Conservation (phyloP, 92 coral and sea anemone species). For the Siderastrea siderea region DNA sequence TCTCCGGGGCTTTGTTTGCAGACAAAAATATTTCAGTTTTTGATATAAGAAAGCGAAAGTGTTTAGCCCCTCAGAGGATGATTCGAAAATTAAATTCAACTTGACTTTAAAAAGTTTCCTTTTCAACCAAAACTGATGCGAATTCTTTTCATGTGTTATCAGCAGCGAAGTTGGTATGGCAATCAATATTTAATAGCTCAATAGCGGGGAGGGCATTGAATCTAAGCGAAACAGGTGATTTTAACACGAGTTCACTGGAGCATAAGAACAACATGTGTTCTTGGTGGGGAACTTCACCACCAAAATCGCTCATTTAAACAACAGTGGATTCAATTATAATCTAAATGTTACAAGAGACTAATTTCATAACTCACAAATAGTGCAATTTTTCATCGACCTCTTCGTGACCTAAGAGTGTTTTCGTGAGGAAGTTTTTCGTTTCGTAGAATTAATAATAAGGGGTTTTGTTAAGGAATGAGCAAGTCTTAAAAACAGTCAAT, state of each 20-base stretch:
- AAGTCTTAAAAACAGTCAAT: constrained; percentile 22
- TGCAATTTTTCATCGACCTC: neutral
- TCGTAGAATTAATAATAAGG: neutral
- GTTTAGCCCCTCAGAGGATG: neutral
- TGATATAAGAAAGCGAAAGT: constrained; percentile 26
- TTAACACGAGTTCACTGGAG: constrained; percentile 60
- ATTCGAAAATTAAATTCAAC: neutral
- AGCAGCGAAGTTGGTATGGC: constrained; percentile 72
- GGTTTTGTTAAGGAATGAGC: constrained; percentile 23
- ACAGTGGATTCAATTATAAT: neutral
- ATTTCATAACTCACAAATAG: neutral
- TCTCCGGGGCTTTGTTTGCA: neutral
- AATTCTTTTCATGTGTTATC: constrained; percentile 92
- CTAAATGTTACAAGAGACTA: no score
- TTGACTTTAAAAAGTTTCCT: neutral
- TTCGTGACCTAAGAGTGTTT: neutral
- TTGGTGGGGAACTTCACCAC: neutral
- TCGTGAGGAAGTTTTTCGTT: neutral
- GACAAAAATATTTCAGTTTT: neutral
- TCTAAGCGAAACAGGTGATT: constrained; percentile 90
- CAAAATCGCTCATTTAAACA: neutral
- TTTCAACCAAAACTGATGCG: constrained; percentile 46
- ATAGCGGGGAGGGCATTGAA: constrained; percentile 70
- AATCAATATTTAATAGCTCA: constrained; percentile 87
- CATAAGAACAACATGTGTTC: constrained; percentile 73